These are phyloP conservation scores for Blera fallax DNA, from an alignment of 2,888 invertebrate genomes.

Conservation along the genomic window DNA sequence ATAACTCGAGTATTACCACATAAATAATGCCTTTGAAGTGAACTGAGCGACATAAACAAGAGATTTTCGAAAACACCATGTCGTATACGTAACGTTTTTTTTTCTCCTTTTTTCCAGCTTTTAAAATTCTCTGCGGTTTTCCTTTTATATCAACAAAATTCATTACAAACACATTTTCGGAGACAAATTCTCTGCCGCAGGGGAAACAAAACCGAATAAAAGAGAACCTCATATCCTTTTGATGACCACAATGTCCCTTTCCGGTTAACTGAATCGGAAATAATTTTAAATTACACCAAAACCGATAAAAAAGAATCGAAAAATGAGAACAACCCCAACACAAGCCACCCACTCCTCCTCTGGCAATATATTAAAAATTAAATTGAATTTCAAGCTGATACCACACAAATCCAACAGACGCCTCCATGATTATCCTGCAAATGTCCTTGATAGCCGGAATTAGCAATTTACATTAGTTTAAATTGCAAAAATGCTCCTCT, in stretches of 20 bases:
- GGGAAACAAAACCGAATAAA: not conserved
- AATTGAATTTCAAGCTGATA: slow-evolving; percentile 56
- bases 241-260: slow-evolving; percentile 65
- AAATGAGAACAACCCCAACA: slow-evolving; percentile 5
- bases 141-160: slow-evolving; percentile 5
- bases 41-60: not conserved
- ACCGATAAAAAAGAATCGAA: not conserved
- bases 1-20: not conserved
- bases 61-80: not conserved
- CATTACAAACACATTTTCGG: slow-evolving; percentile 8
- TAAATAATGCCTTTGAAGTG: not conserved
- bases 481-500: slow-evolving; percentile 24
- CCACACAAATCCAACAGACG: slow-evolving; percentile 23
- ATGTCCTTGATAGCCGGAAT: slow-evolving; percentile 65
- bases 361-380: slow-evolving; percentile 61
- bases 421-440: slow-evolving; percentile 46
- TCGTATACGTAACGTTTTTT: slow-evolving; percentile 19
- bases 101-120: not conserved
- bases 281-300: slow-evolving; percentile 62
- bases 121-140: not conserved
- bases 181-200: slow-evolving; percentile 1
- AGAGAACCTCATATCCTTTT: slow-evolving; percentile 51
- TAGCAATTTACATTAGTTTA: slow-evolving; percentile 64
- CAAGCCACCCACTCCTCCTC: not conserved
- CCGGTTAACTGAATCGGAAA: slow-evolving; percentile 71